Evolutionary conservation across 2,113 vertebrate species (phyloP), one percentile per base, ranked within the genome.

Genomic region (Solea senegalensis): DNA sequence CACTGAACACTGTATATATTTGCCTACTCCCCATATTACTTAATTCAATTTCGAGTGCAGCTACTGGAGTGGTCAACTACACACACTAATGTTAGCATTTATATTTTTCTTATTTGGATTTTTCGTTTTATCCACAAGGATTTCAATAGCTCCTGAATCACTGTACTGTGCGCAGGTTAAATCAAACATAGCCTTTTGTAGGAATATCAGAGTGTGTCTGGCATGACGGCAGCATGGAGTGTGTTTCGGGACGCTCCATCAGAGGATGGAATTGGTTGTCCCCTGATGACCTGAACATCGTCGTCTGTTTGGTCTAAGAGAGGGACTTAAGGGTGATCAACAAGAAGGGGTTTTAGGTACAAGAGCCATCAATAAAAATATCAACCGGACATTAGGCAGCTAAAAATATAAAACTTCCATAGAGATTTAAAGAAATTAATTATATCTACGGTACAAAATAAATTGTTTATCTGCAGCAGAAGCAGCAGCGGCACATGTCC

Each of bases 291-390:
- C 54, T 57, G 65, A 51, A 68, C 52, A 57, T 74, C 62, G 16
- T 82, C 81, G 88, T 89, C 86, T 91, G 86, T 78, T 73, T 65
- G 58, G 15, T 69, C 58, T 81, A 54, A 65, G 66, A 81, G 66
- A 81, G 53, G 63, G 49, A 53, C 27, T 68, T 50, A 21, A 48
- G 28, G 6, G 65, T 76, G 50, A 27, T 14, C 12, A 48, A 52
- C 1, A 55, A 56, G 39, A 64, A 74, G 59, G 9, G 16, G 45
- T 8, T 40, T 49, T 9, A 61, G 52, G 71, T 61, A 52, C 46
- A 41, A 61, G 6, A 21, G 45, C 11, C 49, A 16, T 16, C 15
- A 21, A 26, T 21, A 12, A 9, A 60, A 26, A 39, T 14, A 7
- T 21, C 8, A 48, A 53, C 7, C 13, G 63, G 16, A 58, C 58